Evolutionary conservation across 1,140 invertebrate genomes (phyloP).

Genomic region (Hycleus phaleratus): DNA sequence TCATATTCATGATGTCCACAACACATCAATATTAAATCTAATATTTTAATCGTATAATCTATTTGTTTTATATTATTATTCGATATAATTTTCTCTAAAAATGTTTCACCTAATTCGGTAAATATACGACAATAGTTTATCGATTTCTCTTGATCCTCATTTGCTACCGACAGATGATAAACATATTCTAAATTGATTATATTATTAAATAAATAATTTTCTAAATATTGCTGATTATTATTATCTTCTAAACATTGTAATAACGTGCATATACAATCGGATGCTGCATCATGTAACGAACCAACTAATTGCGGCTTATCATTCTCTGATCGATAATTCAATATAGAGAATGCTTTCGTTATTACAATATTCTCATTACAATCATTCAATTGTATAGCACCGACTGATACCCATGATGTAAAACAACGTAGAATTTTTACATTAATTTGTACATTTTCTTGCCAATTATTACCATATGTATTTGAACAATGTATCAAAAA

Average conservation of each 20-base stretch:
- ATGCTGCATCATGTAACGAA: conserved; percentile 79
- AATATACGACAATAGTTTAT: conserved; percentile 93
- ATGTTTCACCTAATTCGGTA: conserved; percentile 87
- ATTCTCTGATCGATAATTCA: conserved; percentile 45
- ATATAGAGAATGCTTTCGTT: conserved; percentile 59
- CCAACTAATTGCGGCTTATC: conserved; percentile 43
- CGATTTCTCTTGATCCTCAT: conserved; percentile 86
- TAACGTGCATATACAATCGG: conserved; percentile 85
- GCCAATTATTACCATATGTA: conserved; percentile 45
- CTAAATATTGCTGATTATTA: conserved; percentile 53
- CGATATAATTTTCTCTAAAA: conserved; percentile 75
- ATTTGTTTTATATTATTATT: conserved; percentile 46
- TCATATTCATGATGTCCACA: conserved; percentile 97
- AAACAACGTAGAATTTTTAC: conserved; percentile 66
- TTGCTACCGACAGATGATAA: conserved; percentile 85
- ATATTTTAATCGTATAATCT: conserved; percentile 76
- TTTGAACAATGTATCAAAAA: conserved; percentile 69
- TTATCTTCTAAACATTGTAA: conserved; percentile 72
- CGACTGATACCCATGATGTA: conserved; percentile 70
- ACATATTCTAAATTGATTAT: conserved; percentile 74
- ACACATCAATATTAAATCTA: conserved; percentile 86
- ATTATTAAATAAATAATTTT: conserved; percentile 72
- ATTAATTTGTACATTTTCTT: conserved; percentile 47
- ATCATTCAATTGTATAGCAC: conserved; percentile 58
- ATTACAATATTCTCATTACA: conserved; percentile 61